These are phyloP conservation scores for Lathamus discolor DNA, from an alignment of 2,113 vertebrate species.

Conservation along the genomic window DNA sequence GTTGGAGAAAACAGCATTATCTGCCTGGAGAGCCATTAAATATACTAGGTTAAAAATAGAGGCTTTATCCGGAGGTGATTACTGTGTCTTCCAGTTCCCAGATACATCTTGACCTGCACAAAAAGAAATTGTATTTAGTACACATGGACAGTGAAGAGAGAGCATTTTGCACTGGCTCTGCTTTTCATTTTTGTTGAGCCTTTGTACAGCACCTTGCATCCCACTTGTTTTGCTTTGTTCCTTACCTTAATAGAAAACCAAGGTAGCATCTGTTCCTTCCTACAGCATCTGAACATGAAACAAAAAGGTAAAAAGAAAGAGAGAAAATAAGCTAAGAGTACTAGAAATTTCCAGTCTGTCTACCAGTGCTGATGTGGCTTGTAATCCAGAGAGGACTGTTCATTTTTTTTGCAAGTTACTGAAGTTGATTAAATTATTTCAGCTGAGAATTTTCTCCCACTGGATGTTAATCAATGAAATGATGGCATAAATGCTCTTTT, in stretches of 20 bases:
- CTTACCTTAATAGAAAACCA: background rate
- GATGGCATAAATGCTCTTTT: conserved; percentile 23
- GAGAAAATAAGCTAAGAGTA: background rate
- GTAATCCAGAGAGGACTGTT: background rate
- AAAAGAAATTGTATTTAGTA: background rate
- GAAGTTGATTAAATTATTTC: conserved; percentile 30
- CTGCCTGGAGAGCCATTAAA: background rate
- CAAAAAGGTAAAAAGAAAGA: background rate
- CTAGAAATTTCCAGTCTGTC: background rate
- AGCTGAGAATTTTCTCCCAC: conserved; percentile 26
- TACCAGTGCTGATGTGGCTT: background rate
- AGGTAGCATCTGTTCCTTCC: background rate
- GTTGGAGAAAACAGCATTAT: fast-evolving
- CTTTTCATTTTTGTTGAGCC: background rate
- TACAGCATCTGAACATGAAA: background rate
- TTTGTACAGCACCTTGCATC: background rate
- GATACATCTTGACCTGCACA: background rate
- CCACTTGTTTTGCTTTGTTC: background rate
- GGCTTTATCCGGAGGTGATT: background rate
- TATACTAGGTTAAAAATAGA: background rate
- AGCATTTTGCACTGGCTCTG: background rate
- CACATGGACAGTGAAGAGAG: background rate
- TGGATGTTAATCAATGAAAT: conserved; percentile 49
- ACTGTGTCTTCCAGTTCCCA: background rate
- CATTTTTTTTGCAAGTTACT: background rate